Evolutionary conservation across 2,888 invertebrate genomes (phyloP).

Genomic region (Diarsia rubi): DNA sequence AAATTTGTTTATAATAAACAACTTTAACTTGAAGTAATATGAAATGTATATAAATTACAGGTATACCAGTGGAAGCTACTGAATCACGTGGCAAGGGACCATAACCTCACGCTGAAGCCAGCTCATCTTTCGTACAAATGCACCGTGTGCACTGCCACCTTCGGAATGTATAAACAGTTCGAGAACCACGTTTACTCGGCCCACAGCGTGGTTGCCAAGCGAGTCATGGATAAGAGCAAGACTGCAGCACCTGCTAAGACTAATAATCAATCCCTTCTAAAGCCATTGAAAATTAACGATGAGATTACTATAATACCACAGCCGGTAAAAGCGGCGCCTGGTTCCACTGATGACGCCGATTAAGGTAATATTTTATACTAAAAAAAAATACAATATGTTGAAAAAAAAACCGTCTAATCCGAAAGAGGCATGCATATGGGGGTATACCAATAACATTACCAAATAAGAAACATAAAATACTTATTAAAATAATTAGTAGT

Average conservation of each 20-base stretch:
- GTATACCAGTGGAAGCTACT: conserved; percentile 98
- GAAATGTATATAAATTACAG: conserved; percentile 84
- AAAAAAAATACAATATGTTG: background rate
- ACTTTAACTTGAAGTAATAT: conserved; percentile 9
- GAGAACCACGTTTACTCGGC: conserved; percentile 98
- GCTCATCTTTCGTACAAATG: conserved; percentile 98
- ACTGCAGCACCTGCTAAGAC: conserved; percentile 73
- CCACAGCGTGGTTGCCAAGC: conserved; percentile 97
- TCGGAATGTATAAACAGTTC: conserved; percentile 98
- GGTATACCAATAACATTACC: too few species aligned
- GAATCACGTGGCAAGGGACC: conserved; percentile 97
- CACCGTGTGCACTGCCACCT: conserved; percentile 98
- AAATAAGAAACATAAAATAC: too few species aligned
- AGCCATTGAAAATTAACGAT: conserved; percentile 96
- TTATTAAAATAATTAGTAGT: too few species aligned
- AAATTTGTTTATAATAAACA: background rate
- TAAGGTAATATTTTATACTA: conserved; percentile 73
- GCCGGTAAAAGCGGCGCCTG: conserved; percentile 88
- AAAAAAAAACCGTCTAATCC: too few species aligned
- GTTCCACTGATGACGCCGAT: conserved; percentile 73
- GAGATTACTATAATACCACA: conserved; percentile 97
- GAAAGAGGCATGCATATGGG: too few species aligned
- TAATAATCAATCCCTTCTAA: conserved; percentile 87
- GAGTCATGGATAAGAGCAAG: conserved; percentile 87
- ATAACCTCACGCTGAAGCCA: conserved; percentile 97